These are phyloP conservation scores for Anorthoa munda DNA, from an alignment of 2,888 invertebrate species.

Conservation along the genomic window DNA sequence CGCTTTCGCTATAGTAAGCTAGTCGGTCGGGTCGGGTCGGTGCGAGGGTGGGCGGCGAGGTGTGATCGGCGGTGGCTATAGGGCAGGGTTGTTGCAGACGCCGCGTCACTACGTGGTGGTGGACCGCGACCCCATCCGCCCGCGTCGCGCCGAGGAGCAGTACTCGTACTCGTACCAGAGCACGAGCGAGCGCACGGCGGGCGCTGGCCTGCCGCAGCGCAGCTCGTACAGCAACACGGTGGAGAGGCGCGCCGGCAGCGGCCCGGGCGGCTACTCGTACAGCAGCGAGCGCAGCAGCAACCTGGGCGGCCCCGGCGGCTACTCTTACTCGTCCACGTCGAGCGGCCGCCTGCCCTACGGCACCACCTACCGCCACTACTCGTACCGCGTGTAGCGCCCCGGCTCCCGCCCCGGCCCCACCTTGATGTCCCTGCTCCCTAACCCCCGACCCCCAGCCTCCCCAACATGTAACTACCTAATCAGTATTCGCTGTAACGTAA, in stretches of 20 bases:
- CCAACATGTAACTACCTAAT: constrained; percentile 78
- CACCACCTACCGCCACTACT: constrained; percentile 96
- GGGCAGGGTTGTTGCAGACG: constrained; percentile 93
- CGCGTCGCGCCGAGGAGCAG: constrained; percentile 94
- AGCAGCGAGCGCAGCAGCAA: constrained; percentile 94
- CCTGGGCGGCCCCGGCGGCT: constrained; percentile 95
- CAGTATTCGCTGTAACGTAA: constrained; percentile 88
- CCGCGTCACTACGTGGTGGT: constrained; percentile 97
- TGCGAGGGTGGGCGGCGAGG: constrained; percentile 81
- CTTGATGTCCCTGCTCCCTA: constrained; percentile 61
- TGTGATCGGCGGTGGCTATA: constrained; percentile 78
- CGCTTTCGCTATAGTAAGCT: constrained; percentile 85
- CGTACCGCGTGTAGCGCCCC: constrained; percentile 95
- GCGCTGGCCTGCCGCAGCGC: constrained; percentile 91
- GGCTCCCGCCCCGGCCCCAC: constrained; percentile 73
- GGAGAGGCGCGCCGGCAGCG: constrained; percentile 93
- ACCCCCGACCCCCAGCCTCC: constrained; percentile 70
- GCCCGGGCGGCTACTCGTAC: constrained; percentile 95
- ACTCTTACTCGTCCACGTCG: constrained; percentile 95
- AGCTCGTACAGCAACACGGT: constrained; percentile 92
- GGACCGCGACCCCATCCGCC: constrained; percentile 93
- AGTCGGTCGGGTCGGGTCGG: constrained; percentile 81
- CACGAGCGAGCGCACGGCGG: constrained; percentile 89
- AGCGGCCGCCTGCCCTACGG: constrained; percentile 96
- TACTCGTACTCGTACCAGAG: constrained; percentile 96